These are phyloP conservation scores for Temnothorax nylanderi DNA, from an alignment of 1,140 invertebrate genomes.

Conservation along the genomic window DNA sequence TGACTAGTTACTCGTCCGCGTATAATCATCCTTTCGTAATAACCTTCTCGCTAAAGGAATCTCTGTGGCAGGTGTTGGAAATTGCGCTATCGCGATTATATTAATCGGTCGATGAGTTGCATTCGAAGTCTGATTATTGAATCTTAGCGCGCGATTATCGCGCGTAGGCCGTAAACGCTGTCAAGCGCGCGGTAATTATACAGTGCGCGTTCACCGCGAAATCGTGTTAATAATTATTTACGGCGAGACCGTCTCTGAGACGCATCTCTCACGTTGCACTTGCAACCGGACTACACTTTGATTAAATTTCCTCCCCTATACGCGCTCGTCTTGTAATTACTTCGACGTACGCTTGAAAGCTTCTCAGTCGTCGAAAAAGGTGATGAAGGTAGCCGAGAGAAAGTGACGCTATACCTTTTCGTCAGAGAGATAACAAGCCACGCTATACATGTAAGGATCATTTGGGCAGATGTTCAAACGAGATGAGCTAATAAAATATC, in stretches of 20 bases:
- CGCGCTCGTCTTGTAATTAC: conserved; percentile 21
- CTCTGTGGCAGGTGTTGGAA: conserved; percentile 19
- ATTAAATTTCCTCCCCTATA: conserved; percentile 8
- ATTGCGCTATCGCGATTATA: conserved; percentile 48
- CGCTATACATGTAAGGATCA: background rate
- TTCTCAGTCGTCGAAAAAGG: background rate
- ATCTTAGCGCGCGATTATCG: conserved; percentile 23
- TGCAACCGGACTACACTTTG: background rate
- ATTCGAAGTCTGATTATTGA: conserved; percentile 8
- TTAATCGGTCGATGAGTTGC: conserved; percentile 32
- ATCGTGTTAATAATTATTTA: conserved; percentile 48
- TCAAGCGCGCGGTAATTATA: conserved; percentile 33
- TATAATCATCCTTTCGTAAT: conserved; percentile 8
- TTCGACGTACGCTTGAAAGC: background rate
- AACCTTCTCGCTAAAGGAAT: conserved; percentile 6
- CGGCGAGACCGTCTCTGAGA: background rate
- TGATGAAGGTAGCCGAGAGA: background rate
- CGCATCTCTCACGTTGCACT: conserved; percentile 2
- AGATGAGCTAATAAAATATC: conserved; percentile 3
- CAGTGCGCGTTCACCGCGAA: background rate
- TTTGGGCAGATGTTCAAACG: background rate
- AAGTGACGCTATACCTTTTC: background rate
- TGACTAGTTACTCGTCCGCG: conserved; percentile 14
- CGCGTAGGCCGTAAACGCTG: conserved; percentile 37
- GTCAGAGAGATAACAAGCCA: background rate